Base-by-base conservation (phyloP, 2,113 vertebrate genomes). In the Pholis gunnellus region DNA sequence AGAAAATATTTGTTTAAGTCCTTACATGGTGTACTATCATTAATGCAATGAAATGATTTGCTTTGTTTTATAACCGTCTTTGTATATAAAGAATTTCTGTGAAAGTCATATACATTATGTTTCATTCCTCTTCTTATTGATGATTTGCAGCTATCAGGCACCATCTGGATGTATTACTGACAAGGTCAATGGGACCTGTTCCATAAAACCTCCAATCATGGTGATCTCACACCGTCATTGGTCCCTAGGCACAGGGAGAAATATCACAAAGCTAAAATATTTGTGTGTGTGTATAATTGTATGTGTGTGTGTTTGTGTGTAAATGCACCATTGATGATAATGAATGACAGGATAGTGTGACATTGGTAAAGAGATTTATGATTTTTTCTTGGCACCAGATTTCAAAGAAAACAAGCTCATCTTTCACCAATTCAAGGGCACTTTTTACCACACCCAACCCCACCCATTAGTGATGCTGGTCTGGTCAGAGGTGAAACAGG, bases 31-130 rank as follows among this genome's bases (percentile, higher is more conserved):
- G 17, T 63, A 36, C 22, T 18, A 29, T 75, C 10, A 2, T 17
- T 64, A 66, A 60, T 75, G 29, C 9, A 66, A 78, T 46, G 34
- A 77, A 68, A 6, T 50, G 31, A 0, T 46, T 42, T 22, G 5
- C 42, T 17, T n/a, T 81, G 20, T n/a, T 73, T 25, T 65, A n/a
- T 46, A 36, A 40, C 0, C 70, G 15, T 61, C 11, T 38, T 76
- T 50, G 25, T 69, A 31, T 63, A 3, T 56, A 40, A 68, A 74
- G 11, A 2, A 34, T 73, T 72, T 50, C 31, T 75, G 48, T 59
- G 5, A 50, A 67, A 56, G 29, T 7, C 11, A 57, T 38, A 27
- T 25, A 5, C 9, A 40, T 66, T 3, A n/a, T 68, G 63, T 56
- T n/a, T 34, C 7, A 2, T 42, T 70, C 2, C 2, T 74, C 14